Conservation (phyloP, 2,113 vertebrate genomes). For the Carassius auratus region DNA sequence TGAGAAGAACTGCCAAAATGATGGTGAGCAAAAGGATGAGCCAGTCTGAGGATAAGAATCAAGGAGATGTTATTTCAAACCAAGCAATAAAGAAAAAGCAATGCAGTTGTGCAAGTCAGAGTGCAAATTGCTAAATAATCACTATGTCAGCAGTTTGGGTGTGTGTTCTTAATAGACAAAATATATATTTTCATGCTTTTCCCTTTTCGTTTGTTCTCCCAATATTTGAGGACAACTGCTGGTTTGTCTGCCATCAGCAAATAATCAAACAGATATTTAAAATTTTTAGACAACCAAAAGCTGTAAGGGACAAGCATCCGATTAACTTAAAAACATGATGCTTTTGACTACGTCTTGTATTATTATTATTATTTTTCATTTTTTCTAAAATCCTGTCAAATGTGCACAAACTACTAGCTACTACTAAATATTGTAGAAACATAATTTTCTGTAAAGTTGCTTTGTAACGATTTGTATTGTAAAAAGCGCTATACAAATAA, state of each 20-base stretch:
- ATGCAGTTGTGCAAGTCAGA: background rate
- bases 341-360: background rate
- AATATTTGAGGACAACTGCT: background rate
- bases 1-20: slow-evolving; percentile 60
- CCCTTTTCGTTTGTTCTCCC: background rate
- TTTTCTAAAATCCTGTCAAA: too few species aligned
- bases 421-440: too few species aligned
- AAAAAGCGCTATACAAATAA: too few species aligned
- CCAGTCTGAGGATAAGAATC: slow-evolving; percentile 66
- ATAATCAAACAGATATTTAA: background rate
- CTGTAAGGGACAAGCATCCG: too few species aligned
- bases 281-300: background rate
- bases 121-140: background rate
- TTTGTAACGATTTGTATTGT: too few species aligned
- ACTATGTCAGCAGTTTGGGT: background rate
- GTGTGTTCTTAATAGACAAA: too few species aligned
- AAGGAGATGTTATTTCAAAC: background rate
- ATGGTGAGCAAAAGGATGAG: slow-evolving; percentile 67
- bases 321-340: background rate
- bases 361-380: too few species aligned
- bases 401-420: too few species aligned
- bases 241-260: background rate
- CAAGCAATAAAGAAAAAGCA: background rate
- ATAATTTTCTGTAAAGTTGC: too few species aligned
- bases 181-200: background rate